Evolutionary conservation across 2,797 vertebrate genomes (phyloP), one percentile per base, ranked within the genome.

Genomic region (Okamejei kenojei): DNA sequence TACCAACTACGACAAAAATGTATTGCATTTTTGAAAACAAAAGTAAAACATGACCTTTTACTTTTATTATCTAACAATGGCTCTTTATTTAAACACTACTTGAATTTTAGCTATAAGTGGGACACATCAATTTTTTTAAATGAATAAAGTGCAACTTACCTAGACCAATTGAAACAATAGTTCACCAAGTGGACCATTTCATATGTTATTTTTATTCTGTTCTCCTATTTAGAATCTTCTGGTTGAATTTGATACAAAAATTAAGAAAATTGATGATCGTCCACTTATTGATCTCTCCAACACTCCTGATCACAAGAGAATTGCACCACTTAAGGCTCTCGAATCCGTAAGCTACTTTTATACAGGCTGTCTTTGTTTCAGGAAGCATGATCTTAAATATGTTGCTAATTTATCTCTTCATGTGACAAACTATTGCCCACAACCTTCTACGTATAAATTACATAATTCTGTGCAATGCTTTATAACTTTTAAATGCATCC

Each of bases 221-320:
- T 76, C n/a, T 1, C 38, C 21, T 26, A 11, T 7, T 86, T 80
- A 99, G 98, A 95, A 95, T 79, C 94, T 98, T 26, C 96, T 99
- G 4, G 73, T 98, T 93, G 94, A 65, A 88, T 84, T 93, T 94
- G 96, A 97, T 13, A 78, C 96, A 77, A 96, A 96, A 1, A 17
- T 86, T 73, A 65, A 94, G 38, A 96, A 95, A 6, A 94, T 94
- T 93, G 96, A 96, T 9, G 97, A 96, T 65, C 97, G 96, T 90
- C 96, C 97, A 93, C 97, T 99, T 81, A 98, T 98, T 7, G 98
- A 99, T 94, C 96, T 99, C 94, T 96, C 96, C 23, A 98, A 99
- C 95, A 98, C 98, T 38, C 98, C 98, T 0, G 96, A 97, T 94
- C 38, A 96, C 84, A 94, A 3, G 76, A 95, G 94, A 80, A n/a